Conservation (phyloP, 2,113 vertebrate species). For the Sinocyclocheilus maitianheensis region DNA sequence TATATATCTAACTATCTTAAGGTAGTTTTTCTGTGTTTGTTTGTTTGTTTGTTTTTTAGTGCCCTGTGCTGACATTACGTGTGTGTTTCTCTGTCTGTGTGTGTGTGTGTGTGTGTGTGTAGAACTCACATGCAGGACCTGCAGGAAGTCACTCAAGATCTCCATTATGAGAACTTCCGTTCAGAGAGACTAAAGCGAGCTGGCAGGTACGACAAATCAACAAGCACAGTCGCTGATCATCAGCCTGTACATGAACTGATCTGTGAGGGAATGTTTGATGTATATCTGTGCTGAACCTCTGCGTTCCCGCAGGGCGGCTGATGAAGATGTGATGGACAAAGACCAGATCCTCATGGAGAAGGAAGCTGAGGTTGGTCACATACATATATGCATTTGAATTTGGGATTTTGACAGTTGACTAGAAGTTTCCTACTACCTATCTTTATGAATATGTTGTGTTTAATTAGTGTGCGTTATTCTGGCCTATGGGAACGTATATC, state of each 20-base stretch:
- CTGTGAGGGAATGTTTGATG: neutral
- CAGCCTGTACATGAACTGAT: neutral
- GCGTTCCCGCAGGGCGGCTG: constrained; percentile 76
- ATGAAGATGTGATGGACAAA: constrained; percentile 89
- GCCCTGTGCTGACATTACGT: constrained; percentile 32
- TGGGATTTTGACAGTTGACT: too few relatives aligned
- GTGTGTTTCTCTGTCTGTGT: neutral
- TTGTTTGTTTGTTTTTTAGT: neutral
- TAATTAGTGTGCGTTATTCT: constrained; percentile 59
- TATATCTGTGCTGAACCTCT: neutral
- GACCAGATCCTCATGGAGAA: constrained; percentile 93
- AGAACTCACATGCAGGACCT: constrained; percentile 91
- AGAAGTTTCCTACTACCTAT: too few relatives aligned
- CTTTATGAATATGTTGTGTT: neutral
- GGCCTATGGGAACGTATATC: constrained; percentile 24
- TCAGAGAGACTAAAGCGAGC: constrained; percentile 86
- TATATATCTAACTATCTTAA: too few relatives aligned
- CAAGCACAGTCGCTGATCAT: neutral
- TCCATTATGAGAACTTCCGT: constrained; percentile 92
- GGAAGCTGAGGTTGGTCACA: constrained; percentile 84
- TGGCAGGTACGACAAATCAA: constrained; percentile 75
- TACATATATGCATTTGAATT: neutral
- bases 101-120: constrained; percentile 43
- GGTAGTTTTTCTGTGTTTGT: neutral
- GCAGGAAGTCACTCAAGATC: constrained; percentile 87